These are phyloP conservation scores for Silurus lanzhouensis DNA, from an alignment of 2,797 vertebrate species.

Conservation along the genomic window DNA sequence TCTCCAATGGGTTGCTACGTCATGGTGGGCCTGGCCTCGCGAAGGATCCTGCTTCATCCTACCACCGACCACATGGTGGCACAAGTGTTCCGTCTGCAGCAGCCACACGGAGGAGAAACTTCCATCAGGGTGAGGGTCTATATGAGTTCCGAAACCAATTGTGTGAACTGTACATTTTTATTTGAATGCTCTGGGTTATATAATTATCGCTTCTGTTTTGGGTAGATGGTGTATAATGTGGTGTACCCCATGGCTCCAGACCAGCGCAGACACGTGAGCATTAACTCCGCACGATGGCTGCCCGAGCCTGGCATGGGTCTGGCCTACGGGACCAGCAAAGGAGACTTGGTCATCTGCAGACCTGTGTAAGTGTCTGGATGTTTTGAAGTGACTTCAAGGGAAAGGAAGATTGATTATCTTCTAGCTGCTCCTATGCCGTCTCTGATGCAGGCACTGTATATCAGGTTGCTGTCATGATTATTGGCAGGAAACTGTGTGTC, in stretches of 20 bases:
- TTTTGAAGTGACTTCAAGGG: neutral
- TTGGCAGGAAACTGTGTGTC: conserved; percentile 63
- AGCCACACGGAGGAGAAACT: conserved; percentile 95
- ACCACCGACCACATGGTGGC: conserved; percentile 99
- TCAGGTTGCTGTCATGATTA: conserved; percentile 62
- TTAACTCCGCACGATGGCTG: conserved; percentile 98
- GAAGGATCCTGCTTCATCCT: conserved; percentile 94
- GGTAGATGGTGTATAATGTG: conserved; percentile 58
- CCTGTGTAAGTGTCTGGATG: conserved; percentile 86
- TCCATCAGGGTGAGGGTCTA: conserved; percentile 89
- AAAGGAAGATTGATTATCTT: neutral
- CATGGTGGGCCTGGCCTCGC: conserved; percentile 96
- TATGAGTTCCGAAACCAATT: no score
- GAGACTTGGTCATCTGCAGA: conserved; percentile 96
- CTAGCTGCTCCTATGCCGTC: neutral
- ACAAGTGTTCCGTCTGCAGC: conserved; percentile 97
- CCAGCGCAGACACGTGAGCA: conserved; percentile 97
- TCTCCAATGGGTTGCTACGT: conserved; percentile 98
- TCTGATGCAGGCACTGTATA: conserved; percentile 48
- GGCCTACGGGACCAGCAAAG: conserved; percentile 98
- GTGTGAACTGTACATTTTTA: neutral
- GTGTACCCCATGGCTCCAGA: conserved; percentile 88
- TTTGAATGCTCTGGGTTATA: neutral
- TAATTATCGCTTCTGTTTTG: neutral
- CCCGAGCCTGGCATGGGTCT: conserved; percentile 94